A percentile compares a stretch with the other conserved stretches of the same genome.
phyloP scores from a whole-genome alignment of 2,113 vertebrate genomes.

The Charadrius vociferus region DNA sequence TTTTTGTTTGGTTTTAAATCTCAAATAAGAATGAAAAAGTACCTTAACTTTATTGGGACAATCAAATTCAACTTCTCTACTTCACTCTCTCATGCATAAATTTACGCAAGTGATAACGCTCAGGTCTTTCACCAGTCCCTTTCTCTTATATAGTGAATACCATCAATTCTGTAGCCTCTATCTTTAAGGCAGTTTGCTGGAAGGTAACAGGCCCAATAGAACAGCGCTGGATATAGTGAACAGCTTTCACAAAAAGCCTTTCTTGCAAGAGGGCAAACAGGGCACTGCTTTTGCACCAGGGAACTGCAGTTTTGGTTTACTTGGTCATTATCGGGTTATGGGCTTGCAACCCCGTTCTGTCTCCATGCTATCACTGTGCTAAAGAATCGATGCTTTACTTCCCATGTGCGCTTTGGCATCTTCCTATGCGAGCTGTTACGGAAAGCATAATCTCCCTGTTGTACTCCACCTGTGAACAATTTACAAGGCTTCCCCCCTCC shows the following conservation, averaged over 20 bases:
- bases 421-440: accelerated
- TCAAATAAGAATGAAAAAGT: neutral
- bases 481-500: neutral
- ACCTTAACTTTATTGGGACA: neutral
- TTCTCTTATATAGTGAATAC: neutral
- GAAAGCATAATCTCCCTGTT: neutral
- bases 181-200: neutral
- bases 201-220: neutral
- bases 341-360: neutral
- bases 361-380: neutral
- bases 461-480: neutral
- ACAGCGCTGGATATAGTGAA: neutral
- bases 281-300: neutral
- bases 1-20: neutral
- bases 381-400: neutral
- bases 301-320: neutral
- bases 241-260: neutral
- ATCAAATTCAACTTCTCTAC: neutral
- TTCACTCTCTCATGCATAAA: neutral
- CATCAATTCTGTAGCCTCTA: neutral
- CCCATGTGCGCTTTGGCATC: neutral
- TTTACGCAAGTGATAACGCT: neutral
- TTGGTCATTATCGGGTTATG: neutral
- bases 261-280: neutral
- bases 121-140: neutral